These are phyloP conservation scores for Oreochromis niloticus DNA, from an alignment of 2,113 vertebrate species.

Conservation along the genomic window DNA sequence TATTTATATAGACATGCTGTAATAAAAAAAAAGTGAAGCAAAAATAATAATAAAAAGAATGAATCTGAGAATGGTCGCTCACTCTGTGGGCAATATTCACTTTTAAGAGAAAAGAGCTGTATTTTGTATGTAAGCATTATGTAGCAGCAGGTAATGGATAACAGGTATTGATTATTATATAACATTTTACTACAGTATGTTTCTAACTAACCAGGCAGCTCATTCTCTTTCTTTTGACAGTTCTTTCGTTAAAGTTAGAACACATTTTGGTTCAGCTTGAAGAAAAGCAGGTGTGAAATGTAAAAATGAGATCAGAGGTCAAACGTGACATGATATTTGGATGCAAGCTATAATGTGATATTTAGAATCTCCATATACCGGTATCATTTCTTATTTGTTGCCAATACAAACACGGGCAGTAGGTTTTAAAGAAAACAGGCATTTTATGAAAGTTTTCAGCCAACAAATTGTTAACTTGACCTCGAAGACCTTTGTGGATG, in stretches of 20 bases:
- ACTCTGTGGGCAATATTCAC: not conserved
- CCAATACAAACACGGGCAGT: not conserved
- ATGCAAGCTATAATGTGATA: not conserved
- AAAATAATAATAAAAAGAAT: fast-evolving
- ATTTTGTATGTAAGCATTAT: not conserved
- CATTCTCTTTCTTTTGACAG: not conserved
- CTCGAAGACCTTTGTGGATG: not conserved
- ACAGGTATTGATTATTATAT: not conserved
- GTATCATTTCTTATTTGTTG: fast-evolving
- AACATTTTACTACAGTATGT: not conserved
- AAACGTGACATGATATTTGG: not conserved
- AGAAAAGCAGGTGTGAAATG: not conserved
- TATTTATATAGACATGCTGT: not conserved
- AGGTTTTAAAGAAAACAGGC: not conserved
- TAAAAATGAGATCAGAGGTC: not conserved
- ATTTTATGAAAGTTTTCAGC: not conserved
- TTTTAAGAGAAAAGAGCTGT: not conserved
- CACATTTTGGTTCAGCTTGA: not conserved
- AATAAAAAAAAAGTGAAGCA: fast-evolving
- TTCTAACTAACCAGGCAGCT: not conserved
- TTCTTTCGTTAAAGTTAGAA: not conserved
- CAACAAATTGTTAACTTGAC: not conserved
- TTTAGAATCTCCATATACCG: fast-evolving
- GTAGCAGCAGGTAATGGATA: not conserved
- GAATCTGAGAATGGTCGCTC: not conserved